Evolutionary conservation across 2,797 vertebrate genomes (phyloP), one percentile per base, ranked within the genome.

Genomic region (Smutsia gigantea): DNA sequence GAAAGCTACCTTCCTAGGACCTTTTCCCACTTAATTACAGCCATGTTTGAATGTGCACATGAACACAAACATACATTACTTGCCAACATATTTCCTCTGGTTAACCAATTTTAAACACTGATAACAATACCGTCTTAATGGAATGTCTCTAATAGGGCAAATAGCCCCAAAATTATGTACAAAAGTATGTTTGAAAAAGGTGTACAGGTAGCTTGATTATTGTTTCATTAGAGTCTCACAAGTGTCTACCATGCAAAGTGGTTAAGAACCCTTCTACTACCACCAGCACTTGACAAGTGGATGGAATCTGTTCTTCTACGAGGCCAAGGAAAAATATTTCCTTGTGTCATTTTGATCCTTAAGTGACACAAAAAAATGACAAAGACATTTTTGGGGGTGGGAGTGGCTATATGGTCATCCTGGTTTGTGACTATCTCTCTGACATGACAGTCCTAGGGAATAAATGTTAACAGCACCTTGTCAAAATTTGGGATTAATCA

Each of bases 401-500:
- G 29, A 42, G 7, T 53, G 23, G 42, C 46, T 46, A 77, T 64
- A 29, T 21, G 55, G 6, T 77, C 75, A 93, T 34, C 21, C 14
- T 39, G 15, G 18, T 39, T 69, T 49, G 49, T 64, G 81, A 87
- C 31, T 64, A 79, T 61, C 37, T 66, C 75, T 87, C 49, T 93
- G 86, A 74, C 94, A 89, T 71, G 42, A 74, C 84, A 96, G 29
- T 46, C 34, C 29, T 17, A 68, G 37, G 39, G 17, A 95, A 94
- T 31, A 27, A 9, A 74, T 39, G 19, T 5, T 5, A 75, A 27
- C 39, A 72, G 57, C 1, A 46, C 19, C 55, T 68, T 71, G 25
- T 87, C 53, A 75, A 88, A 92, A 51, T 42, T 23, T 51, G 57
- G 46, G 7, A 77, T 69, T 53, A 57, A 84, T 21, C 34, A 69